These are phyloP conservation scores for Drosophila meridionalis DNA, from an alignment of 2,888 invertebrate species.

Conservation along the genomic window DNA sequence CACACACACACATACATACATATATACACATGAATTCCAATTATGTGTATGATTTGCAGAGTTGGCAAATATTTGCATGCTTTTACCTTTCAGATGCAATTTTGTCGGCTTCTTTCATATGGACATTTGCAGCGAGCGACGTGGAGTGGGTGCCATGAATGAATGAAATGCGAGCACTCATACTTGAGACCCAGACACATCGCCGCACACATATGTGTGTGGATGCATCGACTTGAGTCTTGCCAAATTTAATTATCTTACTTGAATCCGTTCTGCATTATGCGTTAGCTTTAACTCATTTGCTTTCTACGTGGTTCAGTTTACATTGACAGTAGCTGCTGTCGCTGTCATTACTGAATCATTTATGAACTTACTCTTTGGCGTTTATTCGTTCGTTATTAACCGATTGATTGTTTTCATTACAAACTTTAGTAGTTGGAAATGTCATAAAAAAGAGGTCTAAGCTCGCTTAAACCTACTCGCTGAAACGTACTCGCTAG, in stretches of 20 bases:
- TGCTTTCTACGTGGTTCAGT: no score
- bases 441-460: neutral
- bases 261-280: neutral
- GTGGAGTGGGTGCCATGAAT: conserved; percentile 20
- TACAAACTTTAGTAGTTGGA: neutral
- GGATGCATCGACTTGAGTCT: conserved; percentile 3
- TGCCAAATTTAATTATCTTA: conserved; percentile 10
- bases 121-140: conserved; percentile 16
- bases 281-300: conserved; percentile 4
- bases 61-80: conserved; percentile 72
- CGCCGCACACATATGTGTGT: neutral
- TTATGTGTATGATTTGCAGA: conserved; percentile 75
- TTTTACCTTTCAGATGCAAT: conserved; percentile 72
- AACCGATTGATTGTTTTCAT: neutral
- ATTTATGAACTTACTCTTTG: neutral
- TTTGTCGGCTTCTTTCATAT: conserved; percentile 68
- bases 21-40: conserved; percentile 64
- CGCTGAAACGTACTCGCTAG: no score
- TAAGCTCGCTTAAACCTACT: neutral
- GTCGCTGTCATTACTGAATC: neutral
- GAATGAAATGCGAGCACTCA: conserved; percentile 3
- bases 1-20: conserved; percentile 17
- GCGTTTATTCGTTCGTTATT: neutral
- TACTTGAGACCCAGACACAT: conserved; percentile 10
- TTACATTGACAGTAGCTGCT: neutral